Evolutionary conservation across 2,888 invertebrate species (phyloP).

Genomic region (Rhimphoctona megacephalus): DNA sequence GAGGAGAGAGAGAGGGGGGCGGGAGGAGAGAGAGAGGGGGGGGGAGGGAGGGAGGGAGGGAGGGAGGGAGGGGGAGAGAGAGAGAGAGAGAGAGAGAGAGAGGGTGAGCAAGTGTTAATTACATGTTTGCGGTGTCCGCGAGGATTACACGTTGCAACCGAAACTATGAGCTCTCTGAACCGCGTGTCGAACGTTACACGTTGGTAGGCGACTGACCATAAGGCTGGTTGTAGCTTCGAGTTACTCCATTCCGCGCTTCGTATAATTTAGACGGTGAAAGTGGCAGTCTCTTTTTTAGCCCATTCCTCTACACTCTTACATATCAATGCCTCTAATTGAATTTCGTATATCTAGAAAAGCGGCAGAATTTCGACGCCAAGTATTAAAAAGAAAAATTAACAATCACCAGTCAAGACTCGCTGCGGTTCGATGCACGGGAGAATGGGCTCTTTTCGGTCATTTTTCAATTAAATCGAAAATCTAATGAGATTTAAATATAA

Average conservation of each 20-base stretch:
- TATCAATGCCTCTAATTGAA: background rate
- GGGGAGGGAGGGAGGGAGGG: conserved; percentile 49
- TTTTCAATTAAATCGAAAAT: background rate
- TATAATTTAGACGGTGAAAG: background rate
- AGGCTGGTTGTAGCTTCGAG: conserved; percentile 12
- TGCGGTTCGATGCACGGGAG: too few species aligned
- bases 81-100: conserved; percentile 73
- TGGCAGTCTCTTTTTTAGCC: background rate
- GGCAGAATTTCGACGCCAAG: too few species aligned
- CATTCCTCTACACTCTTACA: background rate
- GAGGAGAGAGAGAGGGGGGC: too few species aligned
- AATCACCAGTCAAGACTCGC: background rate
- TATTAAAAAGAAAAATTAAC: background rate
- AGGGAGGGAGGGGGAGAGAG: conserved; percentile 71
- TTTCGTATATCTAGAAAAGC: background rate
- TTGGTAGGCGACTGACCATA: background rate
- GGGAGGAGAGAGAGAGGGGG: too few species aligned
- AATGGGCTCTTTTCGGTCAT: background rate
- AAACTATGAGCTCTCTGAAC: conserved; percentile 81
- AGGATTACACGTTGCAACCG: conserved; percentile 84
- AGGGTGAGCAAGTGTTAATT: conserved; percentile 84
- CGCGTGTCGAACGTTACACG: conserved; percentile 48
- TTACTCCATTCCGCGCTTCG: background rate
- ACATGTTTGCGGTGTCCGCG: conserved; percentile 84
- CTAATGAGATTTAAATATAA: background rate